Percentiles rank a stretch among this genome's conserved stretches.
These are phyloP conservation scores for Beroe forskalii DNA, from an alignment of 37 sponge, comb jelly and placozoan genomes.

Conservation along the genomic window DNA sequence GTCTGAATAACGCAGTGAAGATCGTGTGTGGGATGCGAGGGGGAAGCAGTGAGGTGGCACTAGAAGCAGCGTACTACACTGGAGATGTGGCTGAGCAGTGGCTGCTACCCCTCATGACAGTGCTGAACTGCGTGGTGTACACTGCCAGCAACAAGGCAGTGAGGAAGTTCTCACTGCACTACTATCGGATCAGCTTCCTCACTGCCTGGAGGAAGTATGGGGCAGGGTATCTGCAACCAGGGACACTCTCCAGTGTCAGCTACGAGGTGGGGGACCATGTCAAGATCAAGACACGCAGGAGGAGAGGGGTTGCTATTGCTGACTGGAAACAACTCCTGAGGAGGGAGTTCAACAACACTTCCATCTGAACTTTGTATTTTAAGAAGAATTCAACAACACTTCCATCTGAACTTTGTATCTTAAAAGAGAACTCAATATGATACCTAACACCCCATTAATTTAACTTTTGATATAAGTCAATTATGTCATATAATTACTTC, in stretches of 20 bases:
- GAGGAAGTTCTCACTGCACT: background rate
- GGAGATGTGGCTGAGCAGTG: constrained; percentile 15
- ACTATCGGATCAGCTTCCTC: background rate
- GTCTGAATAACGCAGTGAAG: background rate
- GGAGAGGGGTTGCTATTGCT: background rate
- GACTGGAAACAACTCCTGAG: background rate
- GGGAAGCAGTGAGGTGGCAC: too few relatives aligned
- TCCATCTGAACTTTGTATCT: too few relatives aligned
- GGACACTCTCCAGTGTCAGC: background rate
- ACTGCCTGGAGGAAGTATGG: background rate
- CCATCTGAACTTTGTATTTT: too few relatives aligned
- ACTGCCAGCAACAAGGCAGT: background rate
- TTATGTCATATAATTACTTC: too few relatives aligned
- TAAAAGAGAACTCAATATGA: too few relatives aligned
- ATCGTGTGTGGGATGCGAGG: background rate
- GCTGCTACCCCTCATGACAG: constrained; percentile 35
- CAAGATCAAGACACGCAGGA: background rate
- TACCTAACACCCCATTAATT: too few relatives aligned
- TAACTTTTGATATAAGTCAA: too few relatives aligned
- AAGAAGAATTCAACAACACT: too few relatives aligned
- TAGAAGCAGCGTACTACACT: background rate
- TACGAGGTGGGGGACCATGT: background rate
- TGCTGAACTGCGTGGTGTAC: constrained; percentile 18
- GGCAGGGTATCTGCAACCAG: background rate
- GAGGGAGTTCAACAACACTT: background rate